Evolutionary conservation across 2,113 vertebrate species (phyloP), one percentile per base, ranked within the genome.

Genomic region (Pituophis catenifer): DNA sequence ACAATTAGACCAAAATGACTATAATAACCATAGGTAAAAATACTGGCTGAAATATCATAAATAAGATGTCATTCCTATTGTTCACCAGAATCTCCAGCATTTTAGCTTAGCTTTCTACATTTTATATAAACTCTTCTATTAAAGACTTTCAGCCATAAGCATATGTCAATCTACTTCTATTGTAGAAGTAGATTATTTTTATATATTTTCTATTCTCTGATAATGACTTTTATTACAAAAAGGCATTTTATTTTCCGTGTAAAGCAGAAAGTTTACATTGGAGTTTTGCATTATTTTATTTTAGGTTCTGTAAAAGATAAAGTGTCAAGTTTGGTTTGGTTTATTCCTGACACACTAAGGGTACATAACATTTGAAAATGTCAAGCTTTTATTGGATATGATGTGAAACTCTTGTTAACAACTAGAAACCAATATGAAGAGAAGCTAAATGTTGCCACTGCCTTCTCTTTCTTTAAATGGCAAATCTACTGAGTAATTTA

Each of bases 321-420:
- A 85, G 12, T 89, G 86, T 15, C 44, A 88, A 55, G 0, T 29
- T 95, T 90, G 90, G 8, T 91, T 96, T 91, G 70, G 90, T 24
- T 94, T 96, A 96, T 86, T 81, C 93, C 54, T 95, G 95, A 96
- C 91, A 93, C 38, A 94, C 92, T 96, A 95, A 96, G 86, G 85
- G 44, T 95, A 93, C 54, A 12, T 93, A 95, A 96, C 91, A 91
- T 86, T 57, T 94, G 50, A 92, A 94, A 95, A 52, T 87, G 29
- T 87, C 89, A 96, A 90, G 81, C 23, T 38, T 95, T 96, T 91
- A 92, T 91, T 94, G 44, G 57, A 50, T 58, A 52, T 59, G 85
- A 92, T 90, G 21, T 86, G 94, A 94, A 95, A 96, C 44, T 2
- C 10, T 90, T 89, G 89, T 94, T 92, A 96, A 94, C 89, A 95